These are phyloP conservation scores for Dorcus hopei DNA, from an alignment of 2,888 invertebrate genomes.

Conservation along the genomic window DNA sequence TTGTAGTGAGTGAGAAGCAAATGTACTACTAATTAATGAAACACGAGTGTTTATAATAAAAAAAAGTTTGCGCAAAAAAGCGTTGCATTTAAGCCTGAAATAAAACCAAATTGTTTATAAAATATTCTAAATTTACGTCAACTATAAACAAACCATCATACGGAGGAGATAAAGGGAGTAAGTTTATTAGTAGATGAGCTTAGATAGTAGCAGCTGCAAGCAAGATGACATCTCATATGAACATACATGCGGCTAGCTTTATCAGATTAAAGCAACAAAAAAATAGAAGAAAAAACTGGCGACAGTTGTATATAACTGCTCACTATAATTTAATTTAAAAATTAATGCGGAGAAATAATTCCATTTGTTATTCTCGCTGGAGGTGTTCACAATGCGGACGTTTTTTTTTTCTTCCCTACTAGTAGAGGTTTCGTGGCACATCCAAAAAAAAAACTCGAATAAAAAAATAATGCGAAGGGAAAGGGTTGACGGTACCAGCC, in stretches of 20 bases:
- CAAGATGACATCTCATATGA: slow-evolving; percentile 24
- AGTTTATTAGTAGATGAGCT: slow-evolving; percentile 27
- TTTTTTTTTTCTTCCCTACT: slow-evolving; percentile 5
- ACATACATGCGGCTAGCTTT: slow-evolving; percentile 14
- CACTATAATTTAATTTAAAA: slow-evolving; percentile 30
- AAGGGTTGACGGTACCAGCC: slow-evolving; percentile 27
- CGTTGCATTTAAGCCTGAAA: too few relatives aligned
- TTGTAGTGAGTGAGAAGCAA: too few relatives aligned
- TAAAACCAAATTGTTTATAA: slow-evolving; percentile 9
- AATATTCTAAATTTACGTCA: slow-evolving; percentile 15
- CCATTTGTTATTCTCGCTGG: slow-evolving; percentile 13
- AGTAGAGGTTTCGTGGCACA: slow-evolving; percentile 3
- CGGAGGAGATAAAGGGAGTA: slow-evolving; percentile 16
- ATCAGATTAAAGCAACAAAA: slow-evolving; percentile 27
- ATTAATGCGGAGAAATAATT: slow-evolving; percentile 19
- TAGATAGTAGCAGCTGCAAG: slow-evolving; percentile 28
- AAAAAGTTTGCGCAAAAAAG: too few relatives aligned
- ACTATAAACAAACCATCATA: slow-evolving; percentile 15
- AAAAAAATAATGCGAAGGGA: slow-evolving; percentile 22
- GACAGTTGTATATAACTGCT: slow-evolving; percentile 27
- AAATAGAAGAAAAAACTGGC: slow-evolving; percentile 20
- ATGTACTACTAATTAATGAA: too few relatives aligned
- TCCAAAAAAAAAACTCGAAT: slow-evolving; percentile 20
- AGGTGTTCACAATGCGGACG: slow-evolving; percentile 13
- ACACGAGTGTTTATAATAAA: too few relatives aligned